Evolutionary conservation across 2,797 vertebrate species (phyloP), one percentile per base, ranked within the genome.

Genomic region (Artibeus jamaicensis): DNA sequence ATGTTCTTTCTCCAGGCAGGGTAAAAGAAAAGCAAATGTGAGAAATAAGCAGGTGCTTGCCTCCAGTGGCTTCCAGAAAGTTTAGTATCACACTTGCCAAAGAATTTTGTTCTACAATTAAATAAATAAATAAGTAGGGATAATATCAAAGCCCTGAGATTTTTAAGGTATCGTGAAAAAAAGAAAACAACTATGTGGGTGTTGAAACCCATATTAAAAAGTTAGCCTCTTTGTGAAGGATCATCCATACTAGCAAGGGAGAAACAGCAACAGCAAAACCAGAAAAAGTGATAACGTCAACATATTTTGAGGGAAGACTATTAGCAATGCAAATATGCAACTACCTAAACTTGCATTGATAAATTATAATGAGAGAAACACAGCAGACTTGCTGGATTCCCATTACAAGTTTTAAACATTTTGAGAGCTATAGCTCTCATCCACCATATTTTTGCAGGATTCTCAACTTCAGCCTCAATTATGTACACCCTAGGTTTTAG

Each of bases 1-100:
- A 44, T 68, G 48, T 37, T 96, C 37, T 90, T 94, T 89, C 71
- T 96, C 74, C 22, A 79, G 70, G 67, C 79, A 93, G 42, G 34
- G 14, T 57, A 12, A 34, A 81, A 88, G 29, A 93, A 26, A 91
- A 94, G 15, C 59, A 77, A 94, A 81, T 42, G 55, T 87, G 78
- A 79, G 78, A 91, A 84, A 68, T 22, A 82, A 89, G 34, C 81
- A 76, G 18, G 39, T 65, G 44, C 24, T 89, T 95, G 57, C 55
- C 79, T 90, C 94, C 0, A 0, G 48, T 86, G 86, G 26, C 29
- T 94, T 96, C 83, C 86, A 59, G 65, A n/a, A 89, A 37, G n/a
- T 91, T 91, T 89, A 91, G 85, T 22, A 39, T 16, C 32, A 70
- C 11, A 65, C 22, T 24, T 42, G 24, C 42, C 26, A 70, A 87